Evolutionary conservation across 2,888 invertebrate genomes (phyloP).

Genomic region (Sylvicola cinctus): DNA sequence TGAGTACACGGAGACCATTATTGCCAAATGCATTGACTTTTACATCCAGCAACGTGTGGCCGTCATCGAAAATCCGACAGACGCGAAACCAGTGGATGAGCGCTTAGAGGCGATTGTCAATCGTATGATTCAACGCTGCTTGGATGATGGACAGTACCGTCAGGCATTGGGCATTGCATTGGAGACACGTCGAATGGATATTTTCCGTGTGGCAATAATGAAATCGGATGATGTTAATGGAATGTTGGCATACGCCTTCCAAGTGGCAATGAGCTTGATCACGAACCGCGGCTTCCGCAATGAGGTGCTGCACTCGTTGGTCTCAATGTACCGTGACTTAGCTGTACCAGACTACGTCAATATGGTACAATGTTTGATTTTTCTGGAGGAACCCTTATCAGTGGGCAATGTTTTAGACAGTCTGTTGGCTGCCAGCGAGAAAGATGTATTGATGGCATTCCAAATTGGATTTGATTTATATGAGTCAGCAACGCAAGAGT

Average conservation of each 20-base stretch:
- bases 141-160: conserved; percentile 84
- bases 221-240: conserved; percentile 76
- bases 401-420: conserved; percentile 87
- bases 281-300: conserved; percentile 88
- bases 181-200: conserved; percentile 92
- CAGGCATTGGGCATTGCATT: conserved; percentile 92
- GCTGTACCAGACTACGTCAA: conserved; percentile 91
- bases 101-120: conserved; percentile 86
- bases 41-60: conserved; percentile 76
- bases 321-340: conserved; percentile 72
- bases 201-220: conserved; percentile 81
- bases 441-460: conserved; percentile 85
- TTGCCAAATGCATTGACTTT: conserved; percentile 93
- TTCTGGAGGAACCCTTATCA: conserved; percentile 80
- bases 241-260: conserved; percentile 89
- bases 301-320: conserved; percentile 70
- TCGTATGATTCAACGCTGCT: conserved; percentile 89
- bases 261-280: conserved; percentile 89
- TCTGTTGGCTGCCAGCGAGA: conserved; percentile 56
- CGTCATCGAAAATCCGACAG: conserved; percentile 43
- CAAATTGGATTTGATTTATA: conserved; percentile 98
- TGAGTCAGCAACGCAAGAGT: conserved; percentile 97
- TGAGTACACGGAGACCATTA: conserved; percentile 92
- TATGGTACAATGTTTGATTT: conserved; percentile 95
- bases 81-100: conserved; percentile 50